Evolutionary conservation across 2,797 vertebrate species (phyloP), one percentile per base, ranked within the genome.

Genomic region (Thunnus albacares): DNA sequence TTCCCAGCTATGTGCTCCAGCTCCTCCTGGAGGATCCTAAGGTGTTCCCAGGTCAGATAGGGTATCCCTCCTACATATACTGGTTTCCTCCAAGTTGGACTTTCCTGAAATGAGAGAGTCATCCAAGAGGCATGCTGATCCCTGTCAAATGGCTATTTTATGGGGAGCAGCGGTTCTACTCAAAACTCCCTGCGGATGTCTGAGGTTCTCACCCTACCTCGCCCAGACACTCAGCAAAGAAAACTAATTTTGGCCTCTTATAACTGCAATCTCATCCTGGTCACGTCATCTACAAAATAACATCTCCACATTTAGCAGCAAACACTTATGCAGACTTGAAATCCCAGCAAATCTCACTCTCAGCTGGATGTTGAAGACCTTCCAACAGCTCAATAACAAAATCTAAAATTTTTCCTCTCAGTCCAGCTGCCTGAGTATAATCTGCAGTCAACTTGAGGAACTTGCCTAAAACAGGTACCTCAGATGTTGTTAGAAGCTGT

Each of bases 401-500:
- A 63, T 69, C 45, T 71, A 41, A 87, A 33, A 82, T 62, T 67
- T 51, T 74, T 82, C 12, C 6, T 60, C 26, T 68, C 64, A 9
- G 51, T 45, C 8, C 45, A 63, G 78, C 77, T 81, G 79, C 71
- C 53, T 64, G 62, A 82, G 55, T 75, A 69, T 38, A 71, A 78
- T 72, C 41, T 80, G 75, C 62, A 69, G 49, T 38, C 51, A 9
- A 65, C 61, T 56, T 26, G 60, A 65, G 30, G 57, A 83, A 62
- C 33, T 63, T 9, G 43, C 38, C 47, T 62, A 2, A 14, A 70
- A 77, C 81, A 17, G 57, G 59, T 13, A 26, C 67, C 57, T 81
- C 70, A 63, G 57, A 81, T 61, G 83, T 82, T 55, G 45, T 49
- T 9, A 49, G 17, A 69, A 75, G 14, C 75, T 81, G 89, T 66